Evolutionary conservation across 2,888 invertebrate species (phyloP).

Genomic region (Blomia tropicalis): DNA sequence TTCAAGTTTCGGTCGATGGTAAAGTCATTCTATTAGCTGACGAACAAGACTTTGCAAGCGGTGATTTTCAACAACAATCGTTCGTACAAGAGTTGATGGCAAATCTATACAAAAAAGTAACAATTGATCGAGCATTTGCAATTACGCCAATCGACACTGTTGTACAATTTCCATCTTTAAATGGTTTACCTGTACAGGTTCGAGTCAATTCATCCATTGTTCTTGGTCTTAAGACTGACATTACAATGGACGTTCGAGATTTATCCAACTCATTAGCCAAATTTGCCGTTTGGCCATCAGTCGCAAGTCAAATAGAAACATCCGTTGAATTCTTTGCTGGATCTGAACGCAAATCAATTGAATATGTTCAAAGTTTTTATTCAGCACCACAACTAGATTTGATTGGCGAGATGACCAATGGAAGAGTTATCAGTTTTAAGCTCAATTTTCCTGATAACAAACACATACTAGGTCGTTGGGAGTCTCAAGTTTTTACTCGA

Average conservation of each 20-base stretch:
- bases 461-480: neutral
- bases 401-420: neutral
- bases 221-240: constrained; percentile 1
- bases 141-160: constrained; percentile 17
- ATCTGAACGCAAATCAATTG: constrained; percentile 1
- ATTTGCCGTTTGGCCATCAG: neutral
- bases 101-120: neutral
- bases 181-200: constrained; percentile 19
- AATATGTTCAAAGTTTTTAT: neutral
- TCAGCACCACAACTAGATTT: constrained; percentile 12
- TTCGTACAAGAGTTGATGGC: neutral
- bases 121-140: constrained; percentile 22
- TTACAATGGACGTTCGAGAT: neutral
- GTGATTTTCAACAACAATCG: neutral
- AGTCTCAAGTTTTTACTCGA: neutral
- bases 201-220: constrained; percentile 19
- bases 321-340: constrained; percentile 9
- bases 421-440: neutral
- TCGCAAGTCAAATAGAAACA: neutral
- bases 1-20: constrained; percentile 21
- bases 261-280: neutral
- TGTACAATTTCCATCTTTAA: constrained; percentile 8
- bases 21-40: constrained; percentile 15
- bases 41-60: neutral
- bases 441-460: constrained; percentile 14